Evolutionary conservation across 2,888 invertebrate genomes (phyloP).

Genomic region (Electrophaes corylata): DNA sequence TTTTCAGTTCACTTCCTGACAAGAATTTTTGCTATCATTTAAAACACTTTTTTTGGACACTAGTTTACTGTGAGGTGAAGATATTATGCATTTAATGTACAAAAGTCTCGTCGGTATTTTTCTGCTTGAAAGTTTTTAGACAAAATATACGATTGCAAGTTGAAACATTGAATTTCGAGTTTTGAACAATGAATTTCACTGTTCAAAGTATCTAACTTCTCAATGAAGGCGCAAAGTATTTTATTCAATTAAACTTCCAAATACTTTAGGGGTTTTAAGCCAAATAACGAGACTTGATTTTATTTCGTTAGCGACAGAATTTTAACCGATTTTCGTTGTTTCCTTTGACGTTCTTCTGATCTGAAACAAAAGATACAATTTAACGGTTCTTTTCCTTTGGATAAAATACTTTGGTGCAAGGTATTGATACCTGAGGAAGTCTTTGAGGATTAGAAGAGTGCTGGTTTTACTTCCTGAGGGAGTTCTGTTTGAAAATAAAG

Average conservation of each 20-base stretch:
- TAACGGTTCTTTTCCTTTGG: constrained; percentile 28
- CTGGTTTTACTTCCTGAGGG: background rate
- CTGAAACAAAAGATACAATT: constrained; percentile 41
- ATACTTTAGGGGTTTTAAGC: constrained; percentile 22
- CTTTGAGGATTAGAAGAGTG: background rate
- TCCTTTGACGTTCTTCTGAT: constrained; percentile 23
- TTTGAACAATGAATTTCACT: constrained; percentile 9
- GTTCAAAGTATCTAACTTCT: background rate
- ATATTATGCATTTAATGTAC: no score
- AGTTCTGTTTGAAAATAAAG: background rate
- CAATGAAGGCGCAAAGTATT: constrained; percentile 16
- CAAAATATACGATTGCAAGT: no score
- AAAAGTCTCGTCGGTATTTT: background rate
- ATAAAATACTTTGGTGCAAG: background rate
- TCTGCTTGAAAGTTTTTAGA: no score
- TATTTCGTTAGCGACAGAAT: constrained; percentile 32
- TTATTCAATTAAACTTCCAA: constrained; percentile 31
- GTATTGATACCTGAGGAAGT: background rate
- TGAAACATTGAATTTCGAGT: background rate
- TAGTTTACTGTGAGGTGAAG: no score
- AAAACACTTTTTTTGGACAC: no score
- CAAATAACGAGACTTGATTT: constrained; percentile 9
- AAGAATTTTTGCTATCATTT: no score
- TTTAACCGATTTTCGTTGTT: constrained; percentile 29
- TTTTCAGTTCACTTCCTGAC: no score